Evolutionary conservation across 2,797 vertebrate genomes (phyloP).

Genomic region (Pipistrellus pygmaeus): DNA sequence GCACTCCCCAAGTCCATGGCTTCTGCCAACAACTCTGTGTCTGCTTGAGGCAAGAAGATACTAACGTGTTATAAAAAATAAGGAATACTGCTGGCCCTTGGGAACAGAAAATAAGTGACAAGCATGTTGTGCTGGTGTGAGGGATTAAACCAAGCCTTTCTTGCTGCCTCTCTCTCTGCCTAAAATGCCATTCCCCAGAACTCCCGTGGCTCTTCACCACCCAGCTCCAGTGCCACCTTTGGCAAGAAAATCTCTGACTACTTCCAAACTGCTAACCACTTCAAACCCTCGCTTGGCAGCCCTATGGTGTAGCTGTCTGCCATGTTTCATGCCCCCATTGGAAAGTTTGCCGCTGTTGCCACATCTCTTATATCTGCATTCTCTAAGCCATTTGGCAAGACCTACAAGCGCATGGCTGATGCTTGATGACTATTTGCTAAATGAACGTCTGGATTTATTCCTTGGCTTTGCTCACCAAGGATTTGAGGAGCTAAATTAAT

Average conservation of each 20-base stretch:
- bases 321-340: too few relatives aligned
- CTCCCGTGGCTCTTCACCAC: not conserved
- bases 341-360: not conserved
- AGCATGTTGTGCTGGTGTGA: not conserved
- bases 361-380: not conserved
- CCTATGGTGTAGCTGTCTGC: not conserved
- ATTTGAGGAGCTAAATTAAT: not conserved
- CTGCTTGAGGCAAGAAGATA: slow-evolving; percentile 13
- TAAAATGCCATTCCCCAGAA: not conserved
- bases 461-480: not conserved
- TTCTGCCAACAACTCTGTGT: not conserved
- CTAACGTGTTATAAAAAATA: not conserved
- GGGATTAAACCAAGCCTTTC: not conserved
- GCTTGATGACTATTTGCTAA: not conserved
- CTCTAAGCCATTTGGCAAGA: not conserved
- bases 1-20: not conserved
- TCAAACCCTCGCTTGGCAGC: not conserved
- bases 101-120: not conserved
- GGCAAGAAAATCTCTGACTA: not conserved
- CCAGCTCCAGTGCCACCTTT: not conserved
- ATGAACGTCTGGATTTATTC: slow-evolving; percentile 22
- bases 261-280: not conserved
- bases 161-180: not conserved
- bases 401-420: not conserved
- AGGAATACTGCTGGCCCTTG: not conserved